These are phyloP conservation scores for Nesidiocoris tenuis DNA, from an alignment of 2,888 invertebrate species.

Conservation along the genomic window DNA sequence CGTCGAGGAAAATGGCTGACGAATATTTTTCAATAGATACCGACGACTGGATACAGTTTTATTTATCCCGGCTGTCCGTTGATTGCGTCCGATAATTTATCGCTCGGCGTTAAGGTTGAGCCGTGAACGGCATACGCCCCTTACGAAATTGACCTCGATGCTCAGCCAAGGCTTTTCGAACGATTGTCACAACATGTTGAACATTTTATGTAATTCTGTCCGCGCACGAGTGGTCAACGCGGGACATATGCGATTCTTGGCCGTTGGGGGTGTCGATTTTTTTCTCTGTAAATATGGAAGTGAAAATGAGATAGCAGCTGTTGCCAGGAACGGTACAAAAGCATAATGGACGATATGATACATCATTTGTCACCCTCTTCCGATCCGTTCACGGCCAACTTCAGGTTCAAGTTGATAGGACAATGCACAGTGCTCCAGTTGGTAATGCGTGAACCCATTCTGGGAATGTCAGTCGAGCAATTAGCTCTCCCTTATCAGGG, in stretches of 20 bases:
- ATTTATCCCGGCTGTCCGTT: background rate
- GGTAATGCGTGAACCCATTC: background rate
- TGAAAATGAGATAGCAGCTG: no score
- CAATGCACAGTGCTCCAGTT: no score
- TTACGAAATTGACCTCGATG: background rate
- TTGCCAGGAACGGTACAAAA: no score
- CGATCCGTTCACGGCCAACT: no score
- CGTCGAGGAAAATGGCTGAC: background rate
- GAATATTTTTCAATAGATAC: background rate
- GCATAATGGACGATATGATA: no score
- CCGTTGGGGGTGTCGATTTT: no score
- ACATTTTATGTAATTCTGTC: background rate
- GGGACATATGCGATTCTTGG: no score
- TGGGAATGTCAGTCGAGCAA: background rate
- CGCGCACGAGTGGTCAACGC: background rate
- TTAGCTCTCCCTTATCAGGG: background rate
- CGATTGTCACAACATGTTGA: background rate
- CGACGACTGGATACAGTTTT: no score
- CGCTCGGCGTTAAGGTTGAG: background rate
- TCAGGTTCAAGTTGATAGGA: no score
- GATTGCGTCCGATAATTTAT: background rate
- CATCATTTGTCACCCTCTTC: no score
- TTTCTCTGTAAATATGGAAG: no score
- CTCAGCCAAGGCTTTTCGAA: background rate
- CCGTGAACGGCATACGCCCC: background rate